Evolutionary conservation across 2,797 vertebrate genomes (phyloP).

Genomic region (Syngnathus rostellatus): DNA sequence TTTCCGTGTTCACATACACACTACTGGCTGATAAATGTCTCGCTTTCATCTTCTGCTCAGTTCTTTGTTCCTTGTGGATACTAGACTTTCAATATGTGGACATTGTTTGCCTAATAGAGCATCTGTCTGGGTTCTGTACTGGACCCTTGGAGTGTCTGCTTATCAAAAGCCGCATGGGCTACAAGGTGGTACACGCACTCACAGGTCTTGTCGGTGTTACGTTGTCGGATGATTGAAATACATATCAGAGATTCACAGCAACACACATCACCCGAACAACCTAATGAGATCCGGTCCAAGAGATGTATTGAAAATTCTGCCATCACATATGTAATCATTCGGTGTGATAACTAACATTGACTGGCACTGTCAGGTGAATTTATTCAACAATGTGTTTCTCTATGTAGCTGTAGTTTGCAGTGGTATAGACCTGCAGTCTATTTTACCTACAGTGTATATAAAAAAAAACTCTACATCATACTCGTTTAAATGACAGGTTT

Average conservation of each 20-base stretch:
- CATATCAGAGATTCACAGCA: background rate
- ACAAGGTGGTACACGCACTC: background rate
- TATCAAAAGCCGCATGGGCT: background rate
- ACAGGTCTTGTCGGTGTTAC: background rate
- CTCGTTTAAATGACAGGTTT: background rate
- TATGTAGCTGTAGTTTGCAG: background rate
- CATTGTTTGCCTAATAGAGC: slow-evolving; percentile 45
- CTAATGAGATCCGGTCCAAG: background rate
- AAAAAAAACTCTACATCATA: background rate
- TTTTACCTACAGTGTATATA: background rate
- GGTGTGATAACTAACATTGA: background rate
- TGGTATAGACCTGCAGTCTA: background rate
- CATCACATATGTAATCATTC: background rate
- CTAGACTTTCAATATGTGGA: slow-evolving; percentile 46
- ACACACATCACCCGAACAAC: background rate
- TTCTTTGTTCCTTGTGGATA: slow-evolving; percentile 55
- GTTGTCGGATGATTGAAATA: background rate
- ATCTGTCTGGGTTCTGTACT: slow-evolving; percentile 10
- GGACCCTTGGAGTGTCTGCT: slow-evolving; percentile 9
- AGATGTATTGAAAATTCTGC: background rate
- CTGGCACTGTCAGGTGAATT: background rate
- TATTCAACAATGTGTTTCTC: background rate
- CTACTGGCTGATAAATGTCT: slow-evolving; percentile 52
- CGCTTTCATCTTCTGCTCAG: slow-evolving; percentile 52
- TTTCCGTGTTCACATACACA: slow-evolving; percentile 45